A percentile compares a stretch with the other conserved stretches of the same genome.
phyloP scores from a whole-genome alignment of 37 sponge, comb jelly and placozoan species.

The Mnemiopsis leidyi region DNA sequence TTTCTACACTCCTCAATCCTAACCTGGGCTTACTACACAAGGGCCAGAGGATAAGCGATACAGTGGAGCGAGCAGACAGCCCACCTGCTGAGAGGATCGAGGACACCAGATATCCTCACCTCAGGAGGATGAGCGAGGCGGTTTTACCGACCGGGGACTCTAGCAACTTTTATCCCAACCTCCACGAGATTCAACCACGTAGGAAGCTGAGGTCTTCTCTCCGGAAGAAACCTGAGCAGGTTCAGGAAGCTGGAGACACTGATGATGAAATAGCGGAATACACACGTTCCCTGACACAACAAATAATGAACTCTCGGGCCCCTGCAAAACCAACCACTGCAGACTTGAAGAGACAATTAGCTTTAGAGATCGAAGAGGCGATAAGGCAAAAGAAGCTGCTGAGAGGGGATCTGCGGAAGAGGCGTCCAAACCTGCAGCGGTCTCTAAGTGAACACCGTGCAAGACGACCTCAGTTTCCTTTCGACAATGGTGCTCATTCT shows the following conservation, averaged over 20 bases:
- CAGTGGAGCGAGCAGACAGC: slow-evolving; percentile 1
- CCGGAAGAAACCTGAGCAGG: not conserved
- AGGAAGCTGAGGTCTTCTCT: not conserved
- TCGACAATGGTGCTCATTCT: not conserved
- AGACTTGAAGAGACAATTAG: not conserved
- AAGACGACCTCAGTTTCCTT: not conserved
- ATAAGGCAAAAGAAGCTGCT: not conserved
- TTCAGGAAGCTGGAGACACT: not conserved
- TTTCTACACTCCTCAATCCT: not conserved
- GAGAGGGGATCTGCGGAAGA: slow-evolving; percentile 19
- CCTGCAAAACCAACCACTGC: not conserved
- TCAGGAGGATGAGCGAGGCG: slow-evolving; percentile 25
- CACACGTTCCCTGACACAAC: not conserved
- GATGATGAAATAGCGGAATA: not conserved
- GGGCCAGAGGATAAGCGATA: not conserved
- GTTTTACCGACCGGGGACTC: not conserved
- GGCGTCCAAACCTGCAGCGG: not conserved
- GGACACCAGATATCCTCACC: not conserved
- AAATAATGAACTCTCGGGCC: not conserved
- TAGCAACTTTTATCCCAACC: not conserved
- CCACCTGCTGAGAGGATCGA: slow-evolving; percentile 14
- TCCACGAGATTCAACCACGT: not conserved
- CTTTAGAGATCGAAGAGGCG: slow-evolving; percentile 5
- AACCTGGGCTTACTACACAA: not conserved
- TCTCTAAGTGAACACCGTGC: not conserved